Base-by-base conservation (phyloP, 2,113 vertebrate genomes). In the Ctenodactylus gundi region DNA sequence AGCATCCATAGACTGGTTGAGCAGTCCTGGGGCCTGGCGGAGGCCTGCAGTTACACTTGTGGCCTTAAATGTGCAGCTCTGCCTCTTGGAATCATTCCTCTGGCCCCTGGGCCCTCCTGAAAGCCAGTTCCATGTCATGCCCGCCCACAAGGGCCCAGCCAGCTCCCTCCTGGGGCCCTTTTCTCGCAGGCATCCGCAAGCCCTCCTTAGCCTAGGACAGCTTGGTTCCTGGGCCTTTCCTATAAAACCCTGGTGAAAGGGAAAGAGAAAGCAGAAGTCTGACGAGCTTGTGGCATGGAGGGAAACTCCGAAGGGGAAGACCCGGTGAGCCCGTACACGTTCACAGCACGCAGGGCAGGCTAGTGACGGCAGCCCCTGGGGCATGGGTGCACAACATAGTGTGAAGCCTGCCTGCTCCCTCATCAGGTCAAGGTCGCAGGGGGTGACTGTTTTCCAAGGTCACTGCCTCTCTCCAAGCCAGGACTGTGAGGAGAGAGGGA, bases 301-400 rank as follows among this genome's bases (percentile, higher is more conserved):
- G 49, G 51, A 14, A 51, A 18, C 55, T 17, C 72, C 46, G 23
- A 20, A 55, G n/a, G 60, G 64, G 55, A 62, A 41, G 41, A 27
- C 8, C 7, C 23, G 46, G 25, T 23, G 84, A 67, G 60, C 27
- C n/a, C 12, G 39, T 2, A 13, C 0, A 0, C 0, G 58, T 53
- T 49, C 64, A 73, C 36, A 13, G 1, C 0, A 0, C 57, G 34
- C 9, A 53, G 44, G 2, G 31, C 36, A 11, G 27, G 13, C 9
- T 12, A 17, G 53, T 3, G 36, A 39, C 58, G 17, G 20, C 18
- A 7, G 49, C 11, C 7, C 49, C 12, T 3, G 36, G 51, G 51
- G 29, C 17, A 27, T n/a, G 29, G 64, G 36, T 53, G 44, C 60
- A 64, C 7, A 6, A 29, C 55, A 46, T n/a, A 60, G 41, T 4